Percentiles rank a stretch among this genome's conserved stretches.
Conservation (phyloP, 2,113 vertebrate genomes). For the Passerina amoena region DNA sequence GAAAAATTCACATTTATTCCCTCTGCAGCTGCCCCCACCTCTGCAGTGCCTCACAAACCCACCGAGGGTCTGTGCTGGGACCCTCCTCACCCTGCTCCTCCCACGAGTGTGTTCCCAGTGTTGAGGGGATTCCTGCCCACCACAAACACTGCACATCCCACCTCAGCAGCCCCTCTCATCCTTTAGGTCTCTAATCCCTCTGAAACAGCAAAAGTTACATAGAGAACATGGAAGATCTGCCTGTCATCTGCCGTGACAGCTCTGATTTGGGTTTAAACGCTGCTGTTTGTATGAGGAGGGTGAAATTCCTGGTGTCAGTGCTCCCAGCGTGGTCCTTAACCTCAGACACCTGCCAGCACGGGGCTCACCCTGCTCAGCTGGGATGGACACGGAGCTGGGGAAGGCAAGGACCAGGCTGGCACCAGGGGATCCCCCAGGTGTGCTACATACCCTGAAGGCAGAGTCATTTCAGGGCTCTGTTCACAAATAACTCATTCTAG, state of each 20-base stretch:
- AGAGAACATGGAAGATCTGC: not conserved
- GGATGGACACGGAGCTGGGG: not conserved
- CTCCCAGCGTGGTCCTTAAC: not conserved
- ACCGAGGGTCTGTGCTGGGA: not conserved
- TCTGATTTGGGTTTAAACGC: not conserved
- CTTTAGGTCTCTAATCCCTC: not conserved
- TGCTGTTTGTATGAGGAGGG: not conserved
- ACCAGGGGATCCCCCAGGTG: not conserved
- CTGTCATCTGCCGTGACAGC: not conserved
- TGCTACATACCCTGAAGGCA: not conserved
- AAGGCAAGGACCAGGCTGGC: not conserved
- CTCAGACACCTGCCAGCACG: not conserved
- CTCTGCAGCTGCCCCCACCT: not conserved
- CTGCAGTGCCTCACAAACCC: not conserved
- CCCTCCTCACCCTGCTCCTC: not conserved
- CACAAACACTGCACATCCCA: not conserved
- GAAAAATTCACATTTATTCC: not conserved
- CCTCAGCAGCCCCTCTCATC: not conserved
- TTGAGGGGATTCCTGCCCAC: not conserved
- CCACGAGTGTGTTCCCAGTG: fast-evolving
- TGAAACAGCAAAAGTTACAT: not conserved
- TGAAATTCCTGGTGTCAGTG: not conserved
- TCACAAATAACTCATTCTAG: not conserved
- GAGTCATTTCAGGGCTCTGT: not conserved
- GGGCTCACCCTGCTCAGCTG: not conserved